Base-by-base conservation (phyloP, 2,888 invertebrate species). In the Nymphalis polychloros region DNA sequence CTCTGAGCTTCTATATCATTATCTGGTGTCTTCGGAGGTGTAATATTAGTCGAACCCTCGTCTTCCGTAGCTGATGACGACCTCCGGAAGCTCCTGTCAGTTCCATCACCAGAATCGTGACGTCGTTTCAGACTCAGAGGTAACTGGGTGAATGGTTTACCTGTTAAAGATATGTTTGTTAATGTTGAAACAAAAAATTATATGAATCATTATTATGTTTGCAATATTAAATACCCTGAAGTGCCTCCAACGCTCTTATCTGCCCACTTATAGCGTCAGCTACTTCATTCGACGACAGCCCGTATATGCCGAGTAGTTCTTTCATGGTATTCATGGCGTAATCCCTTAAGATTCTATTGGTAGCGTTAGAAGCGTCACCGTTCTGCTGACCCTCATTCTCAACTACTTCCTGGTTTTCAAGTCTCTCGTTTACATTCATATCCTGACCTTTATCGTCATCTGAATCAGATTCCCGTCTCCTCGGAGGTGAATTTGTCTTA, bases 281-380 rank as follows among this genome's bases (percentile, higher is more conserved):
- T 63, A 95, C 95, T 82, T 96, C 96, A 73, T 92, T 93, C 20
- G 94, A 94, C 65, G 95, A 95, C 75, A 96, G 89, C 27, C 96
- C 96, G 82, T 96, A 96, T 78, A 96, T 96, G 41, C 95, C 95
- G 67, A 96, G 88, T 62, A 96, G 86, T 81, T 96, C 96, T 76
- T 96, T 94, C 95, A 96, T 96, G 13, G 96, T 96, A 77, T 95
- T 95, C 91, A 96, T 95, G 5, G 96, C 96, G 83, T 95, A 96
- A 80, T 96, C 96, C 78, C 95, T 94, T 86, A 96, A 93, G 75
- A 95, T 95, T 75, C 93, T 93, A 76, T 94, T 94, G 31, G 94
- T 93, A 71, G 93, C 89, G 72, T 87, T 89, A 50, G 88, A 85
- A 47, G 86, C 83, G 48, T 92, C 91, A 23, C 93, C 91, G 76